A percentile compares a stretch with the other conserved stretches of the same genome.
Conservation (phyloP, 2,797 vertebrate genomes). For the Lepus oiostolus region DNA sequence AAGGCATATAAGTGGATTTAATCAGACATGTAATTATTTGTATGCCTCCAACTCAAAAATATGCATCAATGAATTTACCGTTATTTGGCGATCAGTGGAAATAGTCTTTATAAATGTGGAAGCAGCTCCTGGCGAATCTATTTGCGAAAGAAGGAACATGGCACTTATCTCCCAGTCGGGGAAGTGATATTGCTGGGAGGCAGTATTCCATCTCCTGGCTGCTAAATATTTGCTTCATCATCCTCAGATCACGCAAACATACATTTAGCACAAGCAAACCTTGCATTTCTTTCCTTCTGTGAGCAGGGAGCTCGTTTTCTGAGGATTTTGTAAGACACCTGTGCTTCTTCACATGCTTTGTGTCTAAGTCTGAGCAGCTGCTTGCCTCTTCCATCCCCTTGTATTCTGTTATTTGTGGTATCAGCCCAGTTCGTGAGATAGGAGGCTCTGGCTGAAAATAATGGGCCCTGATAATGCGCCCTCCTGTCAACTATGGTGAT, state of each 20-base stretch:
- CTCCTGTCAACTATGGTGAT: constrained; percentile 59
- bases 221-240: constrained; percentile 73
- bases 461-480: not conserved
- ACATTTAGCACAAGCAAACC: constrained; percentile 57
- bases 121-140: constrained; percentile 88
- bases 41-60: constrained; percentile 87
- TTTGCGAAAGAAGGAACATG: constrained; percentile 86
- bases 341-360: not conserved
- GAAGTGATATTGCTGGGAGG: constrained; percentile 64
- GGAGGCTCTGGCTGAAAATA: constrained; percentile 59
- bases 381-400: constrained; percentile 42
- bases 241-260: constrained; percentile 55
- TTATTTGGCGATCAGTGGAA: constrained; percentile 88
- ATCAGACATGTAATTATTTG: constrained; percentile 89
- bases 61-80: constrained; percentile 88
- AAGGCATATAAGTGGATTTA: constrained; percentile 88
- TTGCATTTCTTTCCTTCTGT: constrained; percentile 21
- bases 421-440: constrained; percentile 58
- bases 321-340: constrained; percentile 68
- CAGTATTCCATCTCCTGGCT: constrained; percentile 37
- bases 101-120: constrained; percentile 88
- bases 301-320: constrained; percentile 47
- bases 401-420: constrained; percentile 69
- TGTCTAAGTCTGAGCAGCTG: constrained; percentile 27
- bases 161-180: constrained; percentile 79